Percentiles rank a stretch among this genome's conserved stretches.
Evolutionary conservation across 2,888 invertebrate species (phyloP).

Genomic region (Nebria salina): DNA sequence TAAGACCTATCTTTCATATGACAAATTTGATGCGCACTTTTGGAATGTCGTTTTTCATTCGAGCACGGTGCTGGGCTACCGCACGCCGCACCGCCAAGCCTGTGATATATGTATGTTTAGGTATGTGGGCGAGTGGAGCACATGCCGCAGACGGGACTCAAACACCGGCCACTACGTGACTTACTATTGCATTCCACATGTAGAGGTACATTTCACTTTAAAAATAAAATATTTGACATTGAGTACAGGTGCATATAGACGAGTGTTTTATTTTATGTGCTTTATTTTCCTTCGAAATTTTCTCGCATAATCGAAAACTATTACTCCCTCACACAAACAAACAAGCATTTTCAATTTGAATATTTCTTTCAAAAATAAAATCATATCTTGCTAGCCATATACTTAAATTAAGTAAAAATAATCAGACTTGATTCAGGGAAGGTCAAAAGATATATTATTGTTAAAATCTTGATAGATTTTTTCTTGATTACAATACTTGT

Average conservation of each 20-base stretch:
- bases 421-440: too few species aligned
- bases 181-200: background rate
- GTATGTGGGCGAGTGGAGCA: background rate
- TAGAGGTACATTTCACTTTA: background rate
- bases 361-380: too few species aligned
- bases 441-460: too few species aligned
- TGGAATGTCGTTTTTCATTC: constrained; percentile 19
- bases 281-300: too few species aligned
- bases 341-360: too few species aligned
- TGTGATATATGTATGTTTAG: background rate
- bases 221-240: background rate
- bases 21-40: constrained; percentile 21
- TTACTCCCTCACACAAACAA: too few species aligned
- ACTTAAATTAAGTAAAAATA: too few species aligned
- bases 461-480: too few species aligned
- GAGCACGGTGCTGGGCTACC: background rate
- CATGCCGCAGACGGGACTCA: background rate
- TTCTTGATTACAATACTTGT: too few species aligned
- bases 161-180: background rate
- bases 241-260: background rate
- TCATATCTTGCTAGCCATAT: too few species aligned
- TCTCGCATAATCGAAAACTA: too few species aligned
- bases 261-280: too few species aligned
- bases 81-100: background rate
- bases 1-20: constrained; percentile 22